These are phyloP conservation scores for Thoracochromis brauschi DNA, from an alignment of 2,113 vertebrate species.

Conservation along the genomic window DNA sequence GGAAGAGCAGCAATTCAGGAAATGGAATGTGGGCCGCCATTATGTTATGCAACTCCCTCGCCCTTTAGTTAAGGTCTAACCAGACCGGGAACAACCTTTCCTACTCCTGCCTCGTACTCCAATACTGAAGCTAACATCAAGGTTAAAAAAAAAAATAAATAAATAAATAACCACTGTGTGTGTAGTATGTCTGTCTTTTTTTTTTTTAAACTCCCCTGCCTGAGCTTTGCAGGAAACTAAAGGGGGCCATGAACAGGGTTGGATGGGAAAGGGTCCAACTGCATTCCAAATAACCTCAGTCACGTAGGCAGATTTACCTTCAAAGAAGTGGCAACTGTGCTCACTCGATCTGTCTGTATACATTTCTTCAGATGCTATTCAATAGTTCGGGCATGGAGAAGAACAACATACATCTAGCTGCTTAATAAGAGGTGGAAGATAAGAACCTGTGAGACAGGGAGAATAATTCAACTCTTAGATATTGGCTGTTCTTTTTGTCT, in stretches of 20 bases:
- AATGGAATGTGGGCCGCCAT: constrained; percentile 39
- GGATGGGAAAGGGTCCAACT: not conserved
- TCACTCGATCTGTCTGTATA: not conserved
- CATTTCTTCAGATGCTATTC: not conserved
- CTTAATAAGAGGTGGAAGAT: not conserved
- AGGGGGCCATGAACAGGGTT: not conserved
- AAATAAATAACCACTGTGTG: not conserved
- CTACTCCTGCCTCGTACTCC: not conserved
- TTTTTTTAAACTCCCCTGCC: rapidly evolving
- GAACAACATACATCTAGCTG: not conserved
- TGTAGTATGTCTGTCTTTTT: not conserved
- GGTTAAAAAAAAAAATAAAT: not conserved
- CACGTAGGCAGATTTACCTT: not conserved
- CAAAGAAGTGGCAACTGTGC: not conserved
- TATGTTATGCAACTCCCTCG: constrained; percentile 36
- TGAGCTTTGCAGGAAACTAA: not conserved
- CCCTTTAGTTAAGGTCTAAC: constrained; percentile 11
- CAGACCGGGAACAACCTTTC: not conserved
- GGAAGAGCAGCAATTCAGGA: not conserved
- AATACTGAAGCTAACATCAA: not conserved
- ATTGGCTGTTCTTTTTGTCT: not conserved
- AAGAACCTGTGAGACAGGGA: not conserved
- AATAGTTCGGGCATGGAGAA: not conserved
- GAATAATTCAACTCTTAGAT: not conserved
- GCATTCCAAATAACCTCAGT: constrained; percentile 8